These are phyloP conservation scores for Elysia crispata DNA, from an alignment of 2,888 invertebrate genomes.

Conservation along the genomic window DNA sequence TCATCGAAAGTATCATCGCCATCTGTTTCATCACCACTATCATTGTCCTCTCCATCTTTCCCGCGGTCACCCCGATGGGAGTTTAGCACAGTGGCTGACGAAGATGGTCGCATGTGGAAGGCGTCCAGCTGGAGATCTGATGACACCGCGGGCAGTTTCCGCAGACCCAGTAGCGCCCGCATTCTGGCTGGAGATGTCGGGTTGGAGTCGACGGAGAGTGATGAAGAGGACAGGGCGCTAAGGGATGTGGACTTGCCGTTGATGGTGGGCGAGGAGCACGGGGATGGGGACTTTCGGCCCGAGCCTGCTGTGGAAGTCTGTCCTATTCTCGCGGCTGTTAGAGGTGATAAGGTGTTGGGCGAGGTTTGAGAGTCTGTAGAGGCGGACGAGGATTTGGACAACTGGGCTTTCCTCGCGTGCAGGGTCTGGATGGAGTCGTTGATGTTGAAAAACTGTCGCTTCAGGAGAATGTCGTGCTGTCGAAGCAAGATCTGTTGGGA, in stretches of 20 bases:
- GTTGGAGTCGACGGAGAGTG: background rate
- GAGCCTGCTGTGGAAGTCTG: background rate
- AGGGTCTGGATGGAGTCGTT: slow-evolving; percentile 64
- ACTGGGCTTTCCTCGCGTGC: slow-evolving; percentile 38
- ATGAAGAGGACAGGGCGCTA: background rate
- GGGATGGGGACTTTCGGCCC: background rate
- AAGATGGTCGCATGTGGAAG: slow-evolving; percentile 60
- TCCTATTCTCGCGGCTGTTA: background rate
- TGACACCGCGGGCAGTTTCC: slow-evolving; percentile 41
- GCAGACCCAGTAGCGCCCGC: background rate
- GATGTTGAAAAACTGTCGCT: slow-evolving; percentile 69
- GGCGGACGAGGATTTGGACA: background rate
- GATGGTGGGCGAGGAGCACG: background rate
- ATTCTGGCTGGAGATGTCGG: no score
- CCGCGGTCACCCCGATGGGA: slow-evolving; percentile 38
- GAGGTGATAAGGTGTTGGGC: background rate
- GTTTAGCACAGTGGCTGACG: slow-evolving; percentile 61
- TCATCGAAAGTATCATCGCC: slow-evolving; percentile 53
- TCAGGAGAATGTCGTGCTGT: slow-evolving; percentile 69
- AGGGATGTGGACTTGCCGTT: background rate
- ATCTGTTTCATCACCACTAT: slow-evolving; percentile 52
- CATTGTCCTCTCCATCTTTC: slow-evolving; percentile 53
- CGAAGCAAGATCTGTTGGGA: slow-evolving; percentile 64
- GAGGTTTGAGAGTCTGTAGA: background rate
- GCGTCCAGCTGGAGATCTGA: slow-evolving; percentile 59